Conservation (phyloP, 1,140 invertebrate genomes). For the Latrodectus geometricus region DNA sequence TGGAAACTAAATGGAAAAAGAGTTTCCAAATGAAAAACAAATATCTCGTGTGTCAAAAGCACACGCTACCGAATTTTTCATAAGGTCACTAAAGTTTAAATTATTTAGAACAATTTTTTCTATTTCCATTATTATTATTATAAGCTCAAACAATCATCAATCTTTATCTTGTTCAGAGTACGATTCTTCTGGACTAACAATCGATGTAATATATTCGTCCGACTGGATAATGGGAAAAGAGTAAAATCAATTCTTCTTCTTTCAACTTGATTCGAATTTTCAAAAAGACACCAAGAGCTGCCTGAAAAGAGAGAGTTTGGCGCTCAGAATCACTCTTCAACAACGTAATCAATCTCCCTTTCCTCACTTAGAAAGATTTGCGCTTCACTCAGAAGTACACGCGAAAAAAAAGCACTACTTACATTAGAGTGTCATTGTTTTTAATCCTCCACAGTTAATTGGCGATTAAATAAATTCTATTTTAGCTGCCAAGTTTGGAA, state of each 20-base stretch:
- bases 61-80: background rate
- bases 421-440: background rate
- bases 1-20: too few relatives aligned
- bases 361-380: background rate
- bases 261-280: background rate
- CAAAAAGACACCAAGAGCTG: slow-evolving; percentile 7
- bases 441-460: background rate
- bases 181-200: slow-evolving; percentile 26
- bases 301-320: background rate
- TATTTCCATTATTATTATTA: slow-evolving; percentile 15
- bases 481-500: background rate
- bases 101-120: slow-evolving; percentile 33
- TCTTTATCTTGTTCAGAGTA: slow-evolving; percentile 50
- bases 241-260: slow-evolving; percentile 44
- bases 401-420: background rate
- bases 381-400: too few relatives aligned
- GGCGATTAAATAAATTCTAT: background rate
- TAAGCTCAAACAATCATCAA: slow-evolving; percentile 39
- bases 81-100: slow-evolving; percentile 1
- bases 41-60: background rate
- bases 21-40: background rate
- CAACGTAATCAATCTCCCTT: background rate
- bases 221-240: slow-evolving; percentile 47
- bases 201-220: slow-evolving; percentile 54
- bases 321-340: background rate